These are phyloP conservation scores for Oithona nana DNA, from an alignment of 2,888 invertebrate genomes.

Conservation along the genomic window DNA sequence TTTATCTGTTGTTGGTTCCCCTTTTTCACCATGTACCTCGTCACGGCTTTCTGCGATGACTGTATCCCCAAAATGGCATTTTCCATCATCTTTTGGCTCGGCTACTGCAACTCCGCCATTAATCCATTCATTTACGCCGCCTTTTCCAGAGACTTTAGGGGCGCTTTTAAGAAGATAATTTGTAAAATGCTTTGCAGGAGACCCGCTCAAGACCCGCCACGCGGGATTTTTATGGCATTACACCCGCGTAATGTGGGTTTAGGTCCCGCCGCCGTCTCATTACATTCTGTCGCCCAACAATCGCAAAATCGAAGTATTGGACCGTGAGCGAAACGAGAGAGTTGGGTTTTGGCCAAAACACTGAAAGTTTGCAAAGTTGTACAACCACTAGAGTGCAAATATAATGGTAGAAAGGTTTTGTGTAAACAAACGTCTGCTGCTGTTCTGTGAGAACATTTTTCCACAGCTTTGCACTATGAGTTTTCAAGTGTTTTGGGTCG, in stretches of 20 bases:
- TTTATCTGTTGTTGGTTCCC: conserved; percentile 94
- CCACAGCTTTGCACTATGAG: too few relatives aligned
- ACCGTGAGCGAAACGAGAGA: too few relatives aligned
- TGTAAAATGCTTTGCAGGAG: conserved; percentile 52
- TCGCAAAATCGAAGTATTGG: too few relatives aligned
- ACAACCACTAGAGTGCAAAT: too few relatives aligned
- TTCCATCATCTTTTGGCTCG: conserved; percentile 86
- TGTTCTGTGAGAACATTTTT: too few relatives aligned
- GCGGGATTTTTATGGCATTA: neutral
- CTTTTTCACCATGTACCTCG: conserved; percentile 83
- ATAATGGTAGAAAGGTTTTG: too few relatives aligned
- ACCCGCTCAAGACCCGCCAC: neutral
- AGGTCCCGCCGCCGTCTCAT: neutral
- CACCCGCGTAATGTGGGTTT: neutral
- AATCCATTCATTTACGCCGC: conserved; percentile 87
- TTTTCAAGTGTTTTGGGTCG: too few relatives aligned
- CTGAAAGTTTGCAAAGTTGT: too few relatives aligned
- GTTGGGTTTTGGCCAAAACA: too few relatives aligned
- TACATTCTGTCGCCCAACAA: too few relatives aligned
- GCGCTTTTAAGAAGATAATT: conserved; percentile 79
- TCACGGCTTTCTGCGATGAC: conserved; percentile 64
- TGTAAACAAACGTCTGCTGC: too few relatives aligned
- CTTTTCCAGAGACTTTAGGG: conserved; percentile 84
- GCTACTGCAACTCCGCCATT: conserved; percentile 89
- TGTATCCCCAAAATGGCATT: conserved; percentile 69